Conservation (phyloP, 2,888 invertebrate genomes). For the Pristionchus fissidentatus region DNA sequence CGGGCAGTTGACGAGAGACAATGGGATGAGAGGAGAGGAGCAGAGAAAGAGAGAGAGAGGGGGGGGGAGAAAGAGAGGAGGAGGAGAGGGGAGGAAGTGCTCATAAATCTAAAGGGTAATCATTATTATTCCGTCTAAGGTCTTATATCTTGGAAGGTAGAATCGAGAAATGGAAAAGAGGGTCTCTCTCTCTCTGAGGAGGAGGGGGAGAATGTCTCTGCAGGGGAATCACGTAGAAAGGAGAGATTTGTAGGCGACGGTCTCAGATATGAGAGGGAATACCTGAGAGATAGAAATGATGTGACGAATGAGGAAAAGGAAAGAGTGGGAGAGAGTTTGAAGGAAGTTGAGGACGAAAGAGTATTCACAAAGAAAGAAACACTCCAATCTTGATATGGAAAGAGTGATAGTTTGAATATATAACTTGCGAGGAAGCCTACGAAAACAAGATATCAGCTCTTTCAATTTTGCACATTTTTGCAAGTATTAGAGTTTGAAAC, state of each 20-base stretch:
- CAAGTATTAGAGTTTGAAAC: too few species aligned
- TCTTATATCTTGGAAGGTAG: not conserved
- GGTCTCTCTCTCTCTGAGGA: too few species aligned
- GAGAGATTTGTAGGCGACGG: too few species aligned
- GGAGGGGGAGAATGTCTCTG: too few species aligned
- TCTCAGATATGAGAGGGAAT: too few species aligned
- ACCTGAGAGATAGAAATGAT: too few species aligned
- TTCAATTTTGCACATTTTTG: too few species aligned
- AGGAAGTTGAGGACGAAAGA: not conserved
- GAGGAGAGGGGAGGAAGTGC: not conserved
- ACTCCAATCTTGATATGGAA: not conserved
- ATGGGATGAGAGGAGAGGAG: not conserved
- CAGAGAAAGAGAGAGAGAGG: not conserved
- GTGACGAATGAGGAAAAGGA: too few species aligned
- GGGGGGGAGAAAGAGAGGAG: not conserved
- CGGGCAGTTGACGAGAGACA: not conserved
- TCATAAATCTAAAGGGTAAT: constrained; percentile 12
- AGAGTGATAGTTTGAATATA: not conserved
- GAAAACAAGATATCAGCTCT: too few species aligned
- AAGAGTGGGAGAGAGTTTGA: not conserved
- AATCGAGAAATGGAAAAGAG: not conserved
- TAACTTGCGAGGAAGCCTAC: too few species aligned
- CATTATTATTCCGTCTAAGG: constrained; percentile 5
- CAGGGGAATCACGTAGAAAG: too few species aligned
- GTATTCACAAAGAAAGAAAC: not conserved